Evolutionary conservation across 2,797 vertebrate genomes (phyloP).

Genomic region (Diplodus sargus): DNA sequence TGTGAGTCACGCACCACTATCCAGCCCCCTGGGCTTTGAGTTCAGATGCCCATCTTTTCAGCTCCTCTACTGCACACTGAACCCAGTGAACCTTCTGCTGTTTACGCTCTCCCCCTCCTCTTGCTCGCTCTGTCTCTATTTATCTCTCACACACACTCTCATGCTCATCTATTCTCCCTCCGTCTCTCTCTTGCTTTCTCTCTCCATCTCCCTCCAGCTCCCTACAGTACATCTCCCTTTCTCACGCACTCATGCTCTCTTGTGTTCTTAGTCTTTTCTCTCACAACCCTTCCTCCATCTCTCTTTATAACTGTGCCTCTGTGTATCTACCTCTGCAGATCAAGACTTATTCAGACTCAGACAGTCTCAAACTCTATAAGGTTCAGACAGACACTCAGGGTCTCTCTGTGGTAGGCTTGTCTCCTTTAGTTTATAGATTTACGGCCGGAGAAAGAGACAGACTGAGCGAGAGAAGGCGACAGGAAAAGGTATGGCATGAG

Average conservation of each 20-base stretch:
- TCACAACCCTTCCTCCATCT: conserved; percentile 44
- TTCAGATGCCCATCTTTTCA: conserved; percentile 81
- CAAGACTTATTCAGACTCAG: conserved; percentile 67
- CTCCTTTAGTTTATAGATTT: conserved; percentile 26
- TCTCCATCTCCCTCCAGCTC: conserved; percentile 62
- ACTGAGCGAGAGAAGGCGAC: conserved; percentile 26
- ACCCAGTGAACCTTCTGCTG: conserved; percentile 83
- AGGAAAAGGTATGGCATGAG: conserved; percentile 2
- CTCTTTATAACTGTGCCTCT: conserved; percentile 51
- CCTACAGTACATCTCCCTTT: conserved; percentile 70
- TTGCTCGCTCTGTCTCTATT: conserved; percentile 69
- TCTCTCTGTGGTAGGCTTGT: conserved; percentile 48
- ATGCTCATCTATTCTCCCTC: conserved; percentile 73
- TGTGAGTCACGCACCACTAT: conserved; percentile 83
- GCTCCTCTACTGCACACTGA: conserved; percentile 79
- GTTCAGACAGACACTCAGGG: conserved; percentile 62
- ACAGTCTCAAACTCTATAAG: conserved; percentile 45
- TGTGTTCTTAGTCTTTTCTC: conserved; percentile 59
- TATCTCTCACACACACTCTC: conserved; percentile 73
- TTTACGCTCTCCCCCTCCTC: conserved; percentile 77
- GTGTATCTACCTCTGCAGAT: conserved; percentile 62
- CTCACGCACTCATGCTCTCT: conserved; percentile 69
- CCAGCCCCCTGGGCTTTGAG: conserved; percentile 74
- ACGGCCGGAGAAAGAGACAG: conserved; percentile 39
- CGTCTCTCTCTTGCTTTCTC: conserved; percentile 57